phyloP scores from a whole-genome alignment of 2,888 invertebrate species.

The Seira musarum region DNA sequence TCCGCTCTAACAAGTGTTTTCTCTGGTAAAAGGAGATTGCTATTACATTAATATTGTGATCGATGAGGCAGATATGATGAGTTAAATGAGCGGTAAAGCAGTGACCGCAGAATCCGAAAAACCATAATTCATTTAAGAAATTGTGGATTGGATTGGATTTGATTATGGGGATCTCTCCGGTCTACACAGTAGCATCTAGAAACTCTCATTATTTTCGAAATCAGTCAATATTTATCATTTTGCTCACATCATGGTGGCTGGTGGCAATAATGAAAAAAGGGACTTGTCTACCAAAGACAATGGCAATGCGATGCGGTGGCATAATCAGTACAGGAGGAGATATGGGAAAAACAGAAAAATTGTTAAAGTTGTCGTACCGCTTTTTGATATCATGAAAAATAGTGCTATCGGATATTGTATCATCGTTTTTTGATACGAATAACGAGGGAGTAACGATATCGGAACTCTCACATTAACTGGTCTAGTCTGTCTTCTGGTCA shows the following conservation, averaged over 20 bases:
- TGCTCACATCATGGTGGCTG: neutral
- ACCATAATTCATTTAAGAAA: neutral
- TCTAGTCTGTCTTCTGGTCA: too few species aligned
- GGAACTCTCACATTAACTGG: conserved; percentile 48
- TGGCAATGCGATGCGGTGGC: too few species aligned
- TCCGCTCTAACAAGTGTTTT: neutral
- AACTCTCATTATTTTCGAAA: neutral
- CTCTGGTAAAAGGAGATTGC: neutral
- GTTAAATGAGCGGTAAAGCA: neutral
- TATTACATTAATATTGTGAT: too few species aligned
- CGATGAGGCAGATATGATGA: neutral
- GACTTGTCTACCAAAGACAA: too few species aligned
- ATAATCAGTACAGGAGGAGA: too few species aligned
- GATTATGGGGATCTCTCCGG: too few species aligned
- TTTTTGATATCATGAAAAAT: neutral
- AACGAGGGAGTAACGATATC: conserved; percentile 43
- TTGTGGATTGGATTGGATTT: too few species aligned
- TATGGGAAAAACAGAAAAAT: neutral
- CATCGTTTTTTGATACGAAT: neutral
- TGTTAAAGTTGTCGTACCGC: neutral
- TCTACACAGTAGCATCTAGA: neutral
- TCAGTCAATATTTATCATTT: neutral
- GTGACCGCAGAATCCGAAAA: neutral
- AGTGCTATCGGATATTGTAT: neutral
- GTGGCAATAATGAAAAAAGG: too few species aligned